Conservation (phyloP, 2,888 invertebrate genomes). For the Syrphus vitripennis region DNA sequence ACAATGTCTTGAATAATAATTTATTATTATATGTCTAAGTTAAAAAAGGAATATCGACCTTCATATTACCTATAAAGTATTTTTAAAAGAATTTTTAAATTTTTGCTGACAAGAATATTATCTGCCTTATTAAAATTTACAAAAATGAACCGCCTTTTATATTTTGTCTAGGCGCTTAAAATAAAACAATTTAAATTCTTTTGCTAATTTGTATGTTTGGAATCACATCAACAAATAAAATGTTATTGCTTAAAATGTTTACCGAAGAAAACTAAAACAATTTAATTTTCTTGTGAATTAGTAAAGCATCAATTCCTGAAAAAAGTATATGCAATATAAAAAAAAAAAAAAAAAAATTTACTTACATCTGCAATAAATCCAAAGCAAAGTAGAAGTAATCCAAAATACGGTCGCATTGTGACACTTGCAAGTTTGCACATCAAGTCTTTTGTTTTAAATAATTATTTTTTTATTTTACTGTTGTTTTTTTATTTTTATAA, state of each 20-base stretch:
- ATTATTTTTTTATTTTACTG: not conserved
- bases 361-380: conserved; percentile 53
- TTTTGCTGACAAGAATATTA: not conserved
- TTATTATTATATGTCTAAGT: not conserved
- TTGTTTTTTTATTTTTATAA: not conserved
- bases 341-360: not conserved
- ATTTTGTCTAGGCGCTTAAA: not conserved
- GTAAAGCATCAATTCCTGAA: not conserved
- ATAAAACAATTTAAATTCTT: not conserved
- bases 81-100: not conserved
- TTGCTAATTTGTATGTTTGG: too few species aligned
- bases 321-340: not conserved
- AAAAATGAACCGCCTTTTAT: not conserved
- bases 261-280: too few species aligned
- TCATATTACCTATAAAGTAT: not conserved
- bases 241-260: too few species aligned
- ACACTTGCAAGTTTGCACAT: conserved; percentile 25
- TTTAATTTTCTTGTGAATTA: too few species aligned
- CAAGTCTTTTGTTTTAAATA: conserved; percentile 45
- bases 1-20: not conserved
- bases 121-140: not conserved
- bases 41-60: not conserved
- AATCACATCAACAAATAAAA: not conserved
- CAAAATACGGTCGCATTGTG: conserved; percentile 35
- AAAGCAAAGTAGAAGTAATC: conserved; percentile 52